Conservation (phyloP, 2,888 invertebrate genomes). For the Harmothoe impar region DNA sequence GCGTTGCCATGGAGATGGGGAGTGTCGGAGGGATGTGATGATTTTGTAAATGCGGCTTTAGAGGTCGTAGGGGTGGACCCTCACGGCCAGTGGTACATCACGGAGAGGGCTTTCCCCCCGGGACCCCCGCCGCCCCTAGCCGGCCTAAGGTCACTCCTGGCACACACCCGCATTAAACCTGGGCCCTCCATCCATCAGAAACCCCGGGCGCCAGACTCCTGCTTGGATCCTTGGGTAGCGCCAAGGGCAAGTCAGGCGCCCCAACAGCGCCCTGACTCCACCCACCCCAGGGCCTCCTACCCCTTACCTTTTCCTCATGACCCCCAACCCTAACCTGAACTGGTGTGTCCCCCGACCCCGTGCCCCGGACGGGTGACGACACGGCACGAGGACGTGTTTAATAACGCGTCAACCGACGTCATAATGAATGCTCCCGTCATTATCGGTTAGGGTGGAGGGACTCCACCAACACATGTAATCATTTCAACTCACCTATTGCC, state of each 20-base stretch:
- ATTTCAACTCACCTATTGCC: neutral
- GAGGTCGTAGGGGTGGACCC: neutral
- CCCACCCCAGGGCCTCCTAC: neutral
- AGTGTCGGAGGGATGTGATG: conserved; percentile 16
- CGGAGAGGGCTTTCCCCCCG: neutral
- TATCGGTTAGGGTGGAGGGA: neutral
- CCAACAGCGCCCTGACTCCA: neutral
- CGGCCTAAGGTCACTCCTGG: conserved; percentile 12
- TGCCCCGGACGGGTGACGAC: conserved; percentile 42
- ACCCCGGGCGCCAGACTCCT: neutral
- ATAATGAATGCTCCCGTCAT: conserved; percentile 46
- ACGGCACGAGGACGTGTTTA: conserved; percentile 9
- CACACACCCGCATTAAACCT: conserved; percentile 34
- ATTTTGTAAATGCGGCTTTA: conserved; percentile 45
- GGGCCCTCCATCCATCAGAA: conserved; percentile 44
- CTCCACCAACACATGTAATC: conserved; percentile 26
- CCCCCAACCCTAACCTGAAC: neutral
- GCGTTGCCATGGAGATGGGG: conserved; percentile 10
- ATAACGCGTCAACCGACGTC: neutral
- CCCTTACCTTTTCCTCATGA: neutral
- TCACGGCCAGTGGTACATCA: neutral
- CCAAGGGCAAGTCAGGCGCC: neutral
- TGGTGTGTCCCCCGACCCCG: neutral
- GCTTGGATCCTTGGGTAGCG: neutral
- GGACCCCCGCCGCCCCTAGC: neutral